A percentile compares a stretch with the other conserved stretches of the same genome.
These are phyloP conservation scores for Sitta carolinensis DNA, from an alignment of 2,797 vertebrate species.

Conservation along the genomic window DNA sequence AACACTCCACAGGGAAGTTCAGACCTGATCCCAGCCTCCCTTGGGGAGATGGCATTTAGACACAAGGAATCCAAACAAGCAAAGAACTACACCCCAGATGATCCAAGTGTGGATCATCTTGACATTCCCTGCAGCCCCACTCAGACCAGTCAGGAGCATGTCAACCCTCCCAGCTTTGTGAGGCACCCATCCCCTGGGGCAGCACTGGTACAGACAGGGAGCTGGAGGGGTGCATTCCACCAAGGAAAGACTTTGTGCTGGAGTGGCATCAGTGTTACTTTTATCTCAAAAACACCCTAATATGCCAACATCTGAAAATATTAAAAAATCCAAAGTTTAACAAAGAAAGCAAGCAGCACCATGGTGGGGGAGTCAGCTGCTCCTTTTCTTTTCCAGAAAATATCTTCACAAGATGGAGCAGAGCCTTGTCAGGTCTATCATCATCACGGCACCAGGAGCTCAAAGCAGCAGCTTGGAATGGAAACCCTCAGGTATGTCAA, in stretches of 20 bases:
- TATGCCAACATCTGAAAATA: not conserved
- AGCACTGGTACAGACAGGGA: not conserved
- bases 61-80: not conserved
- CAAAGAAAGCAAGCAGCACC: not conserved
- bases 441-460: not conserved
- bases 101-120: not conserved
- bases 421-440: not conserved
- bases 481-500: conserved; percentile 64
- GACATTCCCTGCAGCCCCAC: not conserved
- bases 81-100: not conserved
- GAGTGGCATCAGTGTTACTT: not conserved
- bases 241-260: not conserved
- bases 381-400: not conserved
- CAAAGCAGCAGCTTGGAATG: not conserved
- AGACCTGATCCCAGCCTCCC: not conserved
- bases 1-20: not conserved
- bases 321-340: not conserved
- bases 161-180: accelerated
- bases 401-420: not conserved
- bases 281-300: not conserved
- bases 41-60: not conserved
- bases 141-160: not conserved
- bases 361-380: not conserved
- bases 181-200: accelerated
- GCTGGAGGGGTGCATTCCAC: not conserved